Evolutionary conservation across 2,888 invertebrate genomes (phyloP), one percentile per base, ranked within the genome.

Genomic region (Temnothorax ravouxi): DNA sequence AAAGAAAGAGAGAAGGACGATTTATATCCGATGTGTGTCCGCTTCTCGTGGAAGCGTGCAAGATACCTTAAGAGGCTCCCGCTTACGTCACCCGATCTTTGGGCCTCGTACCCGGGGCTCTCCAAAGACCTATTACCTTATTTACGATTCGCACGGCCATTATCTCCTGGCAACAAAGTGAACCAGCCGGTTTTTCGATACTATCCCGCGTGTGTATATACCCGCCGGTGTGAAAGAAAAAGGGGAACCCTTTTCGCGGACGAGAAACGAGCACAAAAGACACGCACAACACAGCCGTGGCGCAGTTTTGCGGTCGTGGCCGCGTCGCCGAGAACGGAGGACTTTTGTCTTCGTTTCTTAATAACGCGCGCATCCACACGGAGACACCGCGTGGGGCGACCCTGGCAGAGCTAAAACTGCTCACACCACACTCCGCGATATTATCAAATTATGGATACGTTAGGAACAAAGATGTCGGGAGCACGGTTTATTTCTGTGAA

Each of bases 131-230:
- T 91, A 91, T 91, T 91, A 91, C 88, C 91, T 91, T 91, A 91
- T 91, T 91, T 91, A 91, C 91, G 91, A 91, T 91, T 91, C 91
- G 91, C 91, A 89, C 87, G 86, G 89, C 91, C 91, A 91, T 91
- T 91, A 91, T 91, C 91, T 91, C 89, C 69, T 50, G 88, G 87
- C 90, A 91, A 88, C 91, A 91, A 91, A 91, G 91, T 91, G 89
- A 90, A 91, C 91, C 89, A 90, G 91, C 91, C 90, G 91, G 91
- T 91, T 91, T 91, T 90, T 91, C 89, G 91, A 87, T 86, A 86
- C 83, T 84, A 83, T 86, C 85, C 85, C 18, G 71, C 54, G 74
- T 72, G 66, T 64, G 79, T 69, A 52, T 69, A 52, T 67, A 50
- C 59, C 88, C 83, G 84, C 76, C 84, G 88, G 89, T 87, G 90